phyloP scores from a whole-genome alignment of 2,888 invertebrate genomes.

The Sinhomidia bicolor region DNA sequence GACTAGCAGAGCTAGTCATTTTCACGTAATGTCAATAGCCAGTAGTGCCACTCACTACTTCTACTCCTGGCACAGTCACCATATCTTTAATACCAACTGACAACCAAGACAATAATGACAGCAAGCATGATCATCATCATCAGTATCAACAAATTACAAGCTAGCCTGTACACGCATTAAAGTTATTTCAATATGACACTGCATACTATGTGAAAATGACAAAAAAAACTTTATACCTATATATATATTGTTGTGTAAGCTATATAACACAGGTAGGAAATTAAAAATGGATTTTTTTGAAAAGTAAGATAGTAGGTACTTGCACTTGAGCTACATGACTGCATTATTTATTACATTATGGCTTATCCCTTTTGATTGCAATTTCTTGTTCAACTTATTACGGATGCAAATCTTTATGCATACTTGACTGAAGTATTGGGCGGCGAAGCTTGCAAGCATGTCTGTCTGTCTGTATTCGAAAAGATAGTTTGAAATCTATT shows the following conservation, averaged over 20 bases:
- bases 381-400: background rate
- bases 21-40: background rate
- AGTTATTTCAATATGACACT: background rate
- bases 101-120: background rate
- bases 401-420: too few relatives aligned
- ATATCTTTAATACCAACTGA: slow-evolving; percentile 22
- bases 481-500: too few relatives aligned
- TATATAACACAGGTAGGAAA: background rate
- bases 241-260: background rate
- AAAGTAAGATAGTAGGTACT: background rate
- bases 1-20: background rate
- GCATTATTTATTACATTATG: background rate
- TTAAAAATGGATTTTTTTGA: background rate
- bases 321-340: background rate
- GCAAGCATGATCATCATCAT: background rate
- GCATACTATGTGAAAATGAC: background rate
- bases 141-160: background rate
- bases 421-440: too few relatives aligned
- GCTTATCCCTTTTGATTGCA: background rate
- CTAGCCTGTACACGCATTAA: background rate
- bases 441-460: too few relatives aligned
- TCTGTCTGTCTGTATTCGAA: too few relatives aligned
- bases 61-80: background rate
- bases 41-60: background rate
- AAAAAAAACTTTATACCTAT: background rate